Conservation (phyloP, 1,140 invertebrate species). For the Papilio glaucus region DNA sequence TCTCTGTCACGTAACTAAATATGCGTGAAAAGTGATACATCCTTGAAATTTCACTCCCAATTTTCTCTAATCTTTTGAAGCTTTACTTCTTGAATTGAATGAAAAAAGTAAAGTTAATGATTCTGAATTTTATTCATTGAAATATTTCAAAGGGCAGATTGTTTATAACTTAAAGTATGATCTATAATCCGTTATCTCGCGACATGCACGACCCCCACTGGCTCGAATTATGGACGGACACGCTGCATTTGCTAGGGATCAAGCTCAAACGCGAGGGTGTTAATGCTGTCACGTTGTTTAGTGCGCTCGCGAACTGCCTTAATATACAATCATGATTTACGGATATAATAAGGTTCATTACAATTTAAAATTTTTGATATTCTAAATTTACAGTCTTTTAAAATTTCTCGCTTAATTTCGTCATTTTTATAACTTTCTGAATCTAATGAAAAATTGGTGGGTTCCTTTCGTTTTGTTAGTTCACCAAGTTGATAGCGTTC, state of each 20-base stretch:
- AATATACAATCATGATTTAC: not conserved
- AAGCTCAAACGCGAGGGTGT: not conserved
- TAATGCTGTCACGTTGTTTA: not conserved
- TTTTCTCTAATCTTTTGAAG: too few species aligned
- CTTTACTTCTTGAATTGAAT: too few species aligned
- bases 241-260: slow-evolving; percentile 13
- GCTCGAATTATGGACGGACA: slow-evolving; percentile 10
- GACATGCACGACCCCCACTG: slow-evolving; percentile 11
- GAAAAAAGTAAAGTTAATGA: too few species aligned
- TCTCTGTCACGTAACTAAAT: too few species aligned
- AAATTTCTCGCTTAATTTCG: too few species aligned
- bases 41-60: too few species aligned
- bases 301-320: not conserved
- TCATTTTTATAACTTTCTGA: too few species aligned
- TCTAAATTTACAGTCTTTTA: too few species aligned
- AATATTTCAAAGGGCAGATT: slow-evolving; percentile 1
- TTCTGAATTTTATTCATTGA: not conserved
- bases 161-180: slow-evolving; percentile 14
- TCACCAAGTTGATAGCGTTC: too few species aligned
- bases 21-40: too few species aligned
- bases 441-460: too few species aligned
- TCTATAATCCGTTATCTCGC: slow-evolving; percentile 6
- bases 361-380: not conserved
- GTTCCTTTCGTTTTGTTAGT: too few species aligned
- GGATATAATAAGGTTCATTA: not conserved